Base-by-base conservation (phyloP, 2,797 vertebrate genomes). In the Microctenopoma stevenorrisi region DNA sequence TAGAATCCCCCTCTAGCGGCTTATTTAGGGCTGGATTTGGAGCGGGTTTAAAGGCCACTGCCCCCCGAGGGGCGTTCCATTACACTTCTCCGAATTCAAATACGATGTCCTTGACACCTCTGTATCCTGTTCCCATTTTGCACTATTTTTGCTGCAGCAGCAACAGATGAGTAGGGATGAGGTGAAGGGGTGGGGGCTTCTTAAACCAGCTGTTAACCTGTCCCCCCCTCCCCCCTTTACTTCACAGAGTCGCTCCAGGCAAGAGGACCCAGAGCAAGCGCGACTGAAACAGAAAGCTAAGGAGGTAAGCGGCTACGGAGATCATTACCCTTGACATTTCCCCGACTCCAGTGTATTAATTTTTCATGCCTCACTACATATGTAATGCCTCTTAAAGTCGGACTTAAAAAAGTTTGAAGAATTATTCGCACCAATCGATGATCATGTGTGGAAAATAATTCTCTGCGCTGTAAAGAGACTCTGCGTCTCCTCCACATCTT, bases 261-360 rank as follows among this genome's bases (percentile, higher is more conserved):
- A 95, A 94, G 95, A 97, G 93, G 95, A 97, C 96, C 96, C 94
- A 91, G 95, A 96, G 95, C 96, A 94, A 94, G 95, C 94, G 81
- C 94, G 94, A 83, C 93, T 95, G 91, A 96, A 97, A 95, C 95
- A 96, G 94, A 97, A 96, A 95, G 96, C 95, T 90, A 95, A 96
- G 94, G 96, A 97, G 96, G 95, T 96, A 94, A 95, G 95, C 93
- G 83, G 88, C 90, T 86, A 90, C 87, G 76, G 91, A 96, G 95
- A 96, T 97, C 96, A 95, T 97, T 96, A 96, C 94, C 94, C 94
- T 95, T 97, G 96, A 97, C 96, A 96, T 97, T 97, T 96, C 95
- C 81, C 79, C 94, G 94, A 95, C 95, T 96, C 90, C 80, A 74
- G 88, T 86, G 82, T 95, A 96, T 98, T 94, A 96, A 98, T 97